A percentile compares a stretch with the other conserved stretches of the same genome.
phyloP scores from a whole-genome alignment of 2,113 vertebrate species.

The Phasianus colchicus region DNA sequence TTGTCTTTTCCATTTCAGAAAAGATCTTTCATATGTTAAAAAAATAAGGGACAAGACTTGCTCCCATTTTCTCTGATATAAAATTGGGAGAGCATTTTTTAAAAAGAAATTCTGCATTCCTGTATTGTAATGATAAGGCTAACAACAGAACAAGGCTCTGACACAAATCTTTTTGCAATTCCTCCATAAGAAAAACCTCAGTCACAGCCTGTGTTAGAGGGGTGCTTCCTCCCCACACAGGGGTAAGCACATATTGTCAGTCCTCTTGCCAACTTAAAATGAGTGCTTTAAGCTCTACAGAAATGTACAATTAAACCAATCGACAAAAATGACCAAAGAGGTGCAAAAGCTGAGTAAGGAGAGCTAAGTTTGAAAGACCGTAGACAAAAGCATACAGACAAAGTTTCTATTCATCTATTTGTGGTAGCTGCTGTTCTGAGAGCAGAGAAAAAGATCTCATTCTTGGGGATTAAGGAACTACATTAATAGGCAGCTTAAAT shows the following conservation, averaged over 20 bases:
- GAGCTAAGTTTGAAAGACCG: neutral
- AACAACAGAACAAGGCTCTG: neutral
- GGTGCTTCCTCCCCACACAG: neutral
- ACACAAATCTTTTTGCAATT: neutral
- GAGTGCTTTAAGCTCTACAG: neutral
- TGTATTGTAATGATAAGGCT: neutral
- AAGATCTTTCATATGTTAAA: neutral
- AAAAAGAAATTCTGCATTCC: neutral
- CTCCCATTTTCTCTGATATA: neutral
- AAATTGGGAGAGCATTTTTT: neutral
- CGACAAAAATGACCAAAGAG: neutral
- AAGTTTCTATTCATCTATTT: constrained; percentile 25
- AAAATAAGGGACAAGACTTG: neutral
- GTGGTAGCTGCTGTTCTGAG: neutral
- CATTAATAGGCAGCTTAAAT: neutral
- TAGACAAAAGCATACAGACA: neutral
- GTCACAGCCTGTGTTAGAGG: neutral
- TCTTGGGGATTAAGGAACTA: neutral
- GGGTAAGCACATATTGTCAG: neutral
- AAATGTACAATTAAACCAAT: neutral
- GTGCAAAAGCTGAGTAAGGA: neutral
- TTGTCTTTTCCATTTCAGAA: neutral
- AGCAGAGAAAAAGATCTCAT: neutral
- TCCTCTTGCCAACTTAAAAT: neutral
- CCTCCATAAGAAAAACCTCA: neutral